phyloP scores from a whole-genome alignment of 2,888 invertebrate genomes.

The Agriopis leucophaearia region DNA sequence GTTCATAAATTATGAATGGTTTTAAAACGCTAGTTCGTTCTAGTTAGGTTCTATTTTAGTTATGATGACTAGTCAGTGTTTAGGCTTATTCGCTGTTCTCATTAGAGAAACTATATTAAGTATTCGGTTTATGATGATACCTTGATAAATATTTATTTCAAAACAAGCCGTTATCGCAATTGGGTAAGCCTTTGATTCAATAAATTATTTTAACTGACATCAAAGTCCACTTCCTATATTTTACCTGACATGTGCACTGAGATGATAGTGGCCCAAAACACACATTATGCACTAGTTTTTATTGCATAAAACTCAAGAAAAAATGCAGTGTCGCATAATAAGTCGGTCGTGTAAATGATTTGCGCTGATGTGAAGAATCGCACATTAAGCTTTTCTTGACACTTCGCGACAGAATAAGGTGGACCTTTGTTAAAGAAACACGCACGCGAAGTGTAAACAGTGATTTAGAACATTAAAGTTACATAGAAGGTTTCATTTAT shows the following conservation, averaged over 20 bases:
- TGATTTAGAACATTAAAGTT: slow-evolving; percentile 48
- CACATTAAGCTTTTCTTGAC: slow-evolving; percentile 63
- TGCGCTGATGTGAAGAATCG: slow-evolving; percentile 71
- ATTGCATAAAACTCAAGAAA: slow-evolving; percentile 67
- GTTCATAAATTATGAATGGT: neutral
- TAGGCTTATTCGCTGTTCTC: neutral
- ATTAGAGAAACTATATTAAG: neutral
- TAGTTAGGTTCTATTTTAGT: neutral
- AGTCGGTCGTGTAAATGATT: slow-evolving; percentile 74
- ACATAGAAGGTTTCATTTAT: slow-evolving; percentile 37
- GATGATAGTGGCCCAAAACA: slow-evolving; percentile 47
- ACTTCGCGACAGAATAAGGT: slow-evolving; percentile 66
- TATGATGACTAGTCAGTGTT: neutral
- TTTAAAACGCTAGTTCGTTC: neutral
- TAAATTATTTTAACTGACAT: slow-evolving; percentile 2
- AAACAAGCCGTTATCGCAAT: slow-evolving; percentile 20
- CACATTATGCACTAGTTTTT: slow-evolving; percentile 62
- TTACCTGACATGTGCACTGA: slow-evolving; percentile 22
- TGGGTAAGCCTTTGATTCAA: slow-evolving; percentile 17
- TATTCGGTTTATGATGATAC: neutral
- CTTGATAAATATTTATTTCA: neutral
- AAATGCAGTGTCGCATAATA: slow-evolving; percentile 66
- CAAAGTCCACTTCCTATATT: slow-evolving; percentile 27
- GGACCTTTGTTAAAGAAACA: slow-evolving; percentile 63
- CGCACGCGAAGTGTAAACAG: slow-evolving; percentile 64